A percentile compares a stretch with the other conserved stretches of the same genome.
phyloP scores from a whole-genome alignment of 2,797 vertebrate genomes.

The Pseudocheirus occidentalis region DNA sequence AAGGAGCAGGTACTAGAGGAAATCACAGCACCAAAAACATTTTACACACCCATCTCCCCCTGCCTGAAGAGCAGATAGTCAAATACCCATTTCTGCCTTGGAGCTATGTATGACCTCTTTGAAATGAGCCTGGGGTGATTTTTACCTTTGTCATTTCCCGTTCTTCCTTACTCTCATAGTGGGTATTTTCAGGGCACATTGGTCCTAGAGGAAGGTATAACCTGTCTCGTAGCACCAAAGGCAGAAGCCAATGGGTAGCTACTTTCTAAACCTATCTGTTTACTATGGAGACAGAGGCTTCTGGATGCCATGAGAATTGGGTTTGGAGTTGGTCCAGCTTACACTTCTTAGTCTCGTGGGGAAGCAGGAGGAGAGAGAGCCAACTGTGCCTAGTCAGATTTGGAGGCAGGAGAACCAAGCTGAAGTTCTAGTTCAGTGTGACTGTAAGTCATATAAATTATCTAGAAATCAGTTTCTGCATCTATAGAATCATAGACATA shows the following conservation, averaged over 20 bases:
- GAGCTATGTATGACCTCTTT: neutral
- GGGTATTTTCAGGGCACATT: neutral
- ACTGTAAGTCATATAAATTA: neutral
- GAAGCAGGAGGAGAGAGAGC: neutral
- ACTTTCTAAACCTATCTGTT: neutral
- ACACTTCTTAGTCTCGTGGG: neutral
- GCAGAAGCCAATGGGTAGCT: neutral
- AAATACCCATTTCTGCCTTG: neutral
- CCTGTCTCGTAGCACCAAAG: neutral
- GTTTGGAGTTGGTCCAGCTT: neutral
- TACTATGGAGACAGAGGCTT: neutral
- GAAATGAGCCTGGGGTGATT: neutral
- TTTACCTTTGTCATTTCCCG: neutral
- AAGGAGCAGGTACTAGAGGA: neutral
- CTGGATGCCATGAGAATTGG: neutral
- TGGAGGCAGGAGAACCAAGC: neutral
- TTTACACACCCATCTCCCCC: neutral
- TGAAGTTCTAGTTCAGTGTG: neutral
- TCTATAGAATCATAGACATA: neutral
- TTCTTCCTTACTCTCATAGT: slow-evolving; percentile 14
- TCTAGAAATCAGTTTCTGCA: neutral
- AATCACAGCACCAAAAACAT: neutral
- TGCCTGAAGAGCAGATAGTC: neutral
- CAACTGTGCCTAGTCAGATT: neutral
- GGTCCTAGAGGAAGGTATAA: neutral